Evolutionary conservation across 2,888 invertebrate species (phyloP).

Genomic region (Ophraella communa): DNA sequence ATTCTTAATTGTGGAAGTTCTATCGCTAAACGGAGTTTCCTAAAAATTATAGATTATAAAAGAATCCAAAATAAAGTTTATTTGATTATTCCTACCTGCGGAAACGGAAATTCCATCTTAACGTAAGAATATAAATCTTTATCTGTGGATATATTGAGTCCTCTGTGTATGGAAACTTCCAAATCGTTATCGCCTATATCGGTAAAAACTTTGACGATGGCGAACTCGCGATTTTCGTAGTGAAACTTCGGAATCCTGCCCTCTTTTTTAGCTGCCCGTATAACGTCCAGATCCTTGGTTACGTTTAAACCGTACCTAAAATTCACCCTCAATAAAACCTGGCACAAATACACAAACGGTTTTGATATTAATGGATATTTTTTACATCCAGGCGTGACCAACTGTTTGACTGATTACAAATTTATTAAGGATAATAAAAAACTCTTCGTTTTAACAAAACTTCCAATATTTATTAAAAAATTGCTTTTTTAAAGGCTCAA

Average conservation of each 20-base stretch:
- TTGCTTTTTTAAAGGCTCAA: no score
- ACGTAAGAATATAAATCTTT: slow-evolving; percentile 93
- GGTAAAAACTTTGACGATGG: slow-evolving; percentile 93
- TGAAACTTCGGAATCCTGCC: slow-evolving; percentile 84
- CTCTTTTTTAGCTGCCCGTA: slow-evolving; percentile 74
- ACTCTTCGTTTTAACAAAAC: no score
- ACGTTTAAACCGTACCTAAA: slow-evolving; percentile 73
- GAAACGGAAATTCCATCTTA: slow-evolving; percentile 91
- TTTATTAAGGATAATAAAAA: no score
- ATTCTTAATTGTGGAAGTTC: slow-evolving; percentile 79
- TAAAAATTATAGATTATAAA: slow-evolving; percentile 51
- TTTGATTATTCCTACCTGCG: slow-evolving; percentile 65
- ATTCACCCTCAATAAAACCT: no score
- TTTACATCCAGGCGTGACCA: no score
- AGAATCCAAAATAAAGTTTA: background rate
- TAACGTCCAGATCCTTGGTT: slow-evolving; percentile 86
- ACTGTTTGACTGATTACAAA: no score
- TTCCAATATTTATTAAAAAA: no score
- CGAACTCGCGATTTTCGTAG: slow-evolving; percentile 88
- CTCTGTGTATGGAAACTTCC: slow-evolving; percentile 84
- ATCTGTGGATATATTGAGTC: slow-evolving; percentile 83
- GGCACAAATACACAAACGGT: no score
- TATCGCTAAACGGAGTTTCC: slow-evolving; percentile 77
- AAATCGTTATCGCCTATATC: slow-evolving; percentile 91
- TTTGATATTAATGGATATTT: no score